These are phyloP conservation scores for Xestia c-nigrum DNA, from an alignment of 2,888 invertebrate genomes.

Conservation along the genomic window DNA sequence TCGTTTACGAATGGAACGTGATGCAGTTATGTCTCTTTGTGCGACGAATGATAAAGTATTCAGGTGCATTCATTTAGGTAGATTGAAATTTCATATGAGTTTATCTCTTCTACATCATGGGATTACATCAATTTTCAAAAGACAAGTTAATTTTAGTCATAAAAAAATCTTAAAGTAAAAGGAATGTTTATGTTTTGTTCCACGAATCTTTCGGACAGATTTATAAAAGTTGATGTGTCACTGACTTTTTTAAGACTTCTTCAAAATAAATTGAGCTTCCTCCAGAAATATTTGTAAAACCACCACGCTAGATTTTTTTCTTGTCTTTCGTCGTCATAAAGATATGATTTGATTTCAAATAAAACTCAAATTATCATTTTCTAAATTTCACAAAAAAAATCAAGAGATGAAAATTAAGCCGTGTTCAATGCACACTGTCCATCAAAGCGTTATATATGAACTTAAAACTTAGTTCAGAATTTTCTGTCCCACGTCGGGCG, in stretches of 20 bases:
- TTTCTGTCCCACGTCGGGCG: conserved; percentile 38
- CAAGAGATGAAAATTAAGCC: conserved; percentile 14
- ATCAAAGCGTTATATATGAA: conserved; percentile 58
- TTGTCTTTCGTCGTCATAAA: neutral
- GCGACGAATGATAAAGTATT: conserved; percentile 13
- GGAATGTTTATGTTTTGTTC: conserved; percentile 22
- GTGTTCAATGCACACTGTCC: conserved; percentile 28
- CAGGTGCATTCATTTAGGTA: neutral
- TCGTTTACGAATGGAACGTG: conserved; percentile 15
- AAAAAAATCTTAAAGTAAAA: too few relatives aligned
- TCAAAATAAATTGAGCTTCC: conserved; percentile 10
- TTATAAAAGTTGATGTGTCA: neutral
- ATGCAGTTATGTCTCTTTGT: conserved; percentile 31
- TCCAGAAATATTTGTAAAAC: neutral
- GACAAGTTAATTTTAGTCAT: too few relatives aligned
- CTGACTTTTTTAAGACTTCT: conserved; percentile 3
- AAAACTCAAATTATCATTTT: conserved; percentile 7
- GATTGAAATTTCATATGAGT: neutral
- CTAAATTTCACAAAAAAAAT: neutral
- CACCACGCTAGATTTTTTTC: neutral
- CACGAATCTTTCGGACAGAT: neutral
- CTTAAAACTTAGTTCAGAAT: conserved; percentile 48
- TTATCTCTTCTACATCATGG: neutral
- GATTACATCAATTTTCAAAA: neutral
- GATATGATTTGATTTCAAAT: neutral